A percentile compares a stretch with the other conserved stretches of the same genome.
Evolutionary conservation across 2,888 invertebrate species (phyloP).

Genomic region (Drosophila anomelani): DNA sequence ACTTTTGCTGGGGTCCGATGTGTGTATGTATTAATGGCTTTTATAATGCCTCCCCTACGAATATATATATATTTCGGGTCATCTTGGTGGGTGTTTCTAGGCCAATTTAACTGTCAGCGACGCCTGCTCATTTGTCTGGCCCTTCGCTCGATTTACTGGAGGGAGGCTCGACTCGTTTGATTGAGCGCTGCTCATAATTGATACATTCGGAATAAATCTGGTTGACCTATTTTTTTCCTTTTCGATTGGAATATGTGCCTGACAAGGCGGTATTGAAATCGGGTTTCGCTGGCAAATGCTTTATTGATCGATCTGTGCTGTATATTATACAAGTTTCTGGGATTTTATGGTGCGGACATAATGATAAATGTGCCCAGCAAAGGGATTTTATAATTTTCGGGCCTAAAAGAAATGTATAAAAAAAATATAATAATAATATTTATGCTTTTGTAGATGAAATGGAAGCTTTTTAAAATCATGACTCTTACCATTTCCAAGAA

Average conservation of each 20-base stretch:
- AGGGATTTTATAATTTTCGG: neutral
- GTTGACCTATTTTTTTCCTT: constrained; percentile 49
- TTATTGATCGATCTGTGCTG: constrained; percentile 21
- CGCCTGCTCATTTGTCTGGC: constrained; percentile 59
- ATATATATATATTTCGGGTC: constrained; percentile 9
- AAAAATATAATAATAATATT: neutral
- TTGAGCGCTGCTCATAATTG: constrained; percentile 75
- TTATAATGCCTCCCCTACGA: constrained; percentile 70
- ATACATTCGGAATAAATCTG: constrained; percentile 59
- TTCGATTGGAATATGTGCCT: constrained; percentile 22
- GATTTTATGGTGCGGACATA: constrained; percentile 6
- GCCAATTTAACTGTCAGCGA: constrained; percentile 75
- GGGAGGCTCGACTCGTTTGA: constrained; percentile 52
- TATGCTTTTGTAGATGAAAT: neutral
- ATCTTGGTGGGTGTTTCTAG: constrained; percentile 37
- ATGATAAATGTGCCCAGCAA: constrained; percentile 7
- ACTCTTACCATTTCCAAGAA: neutral
- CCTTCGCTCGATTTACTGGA: constrained; percentile 28
- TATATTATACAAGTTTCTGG: constrained; percentile 35
- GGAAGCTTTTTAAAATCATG: too few relatives aligned
- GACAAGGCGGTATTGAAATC: constrained; percentile 45
- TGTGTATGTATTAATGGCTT: constrained; percentile 69
- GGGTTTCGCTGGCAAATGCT: constrained; percentile 20
- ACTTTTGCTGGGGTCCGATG: constrained; percentile 13
- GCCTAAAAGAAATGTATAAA: neutral